Percentiles rank a stretch among this genome's conserved stretches.
These are phyloP conservation scores for Oxyruncus cristatus DNA, from an alignment of 2,113 vertebrate genomes.

Conservation along the genomic window DNA sequence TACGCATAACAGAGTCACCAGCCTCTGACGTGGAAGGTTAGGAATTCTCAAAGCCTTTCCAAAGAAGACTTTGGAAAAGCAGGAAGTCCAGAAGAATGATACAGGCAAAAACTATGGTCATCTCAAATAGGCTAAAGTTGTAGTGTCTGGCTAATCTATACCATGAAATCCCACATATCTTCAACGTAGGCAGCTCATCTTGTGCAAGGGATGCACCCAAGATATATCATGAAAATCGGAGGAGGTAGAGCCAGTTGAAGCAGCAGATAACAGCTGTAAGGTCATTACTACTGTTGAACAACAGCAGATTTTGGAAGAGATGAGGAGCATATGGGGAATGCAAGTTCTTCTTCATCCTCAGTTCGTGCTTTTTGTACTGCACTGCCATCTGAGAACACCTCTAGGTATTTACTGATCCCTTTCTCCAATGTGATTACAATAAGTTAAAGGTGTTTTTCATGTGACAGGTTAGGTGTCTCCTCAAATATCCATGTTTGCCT, in stretches of 20 bases:
- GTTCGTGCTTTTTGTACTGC: background rate
- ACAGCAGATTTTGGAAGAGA: background rate
- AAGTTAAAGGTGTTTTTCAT: background rate
- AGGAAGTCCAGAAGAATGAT: background rate
- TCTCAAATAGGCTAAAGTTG: background rate
- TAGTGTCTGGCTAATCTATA: background rate
- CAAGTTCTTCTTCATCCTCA: rapidly evolving
- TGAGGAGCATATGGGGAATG: background rate
- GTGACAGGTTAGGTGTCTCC: background rate
- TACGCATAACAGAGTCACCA: background rate
- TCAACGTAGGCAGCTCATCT: background rate
- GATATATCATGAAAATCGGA: background rate
- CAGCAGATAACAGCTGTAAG: background rate
- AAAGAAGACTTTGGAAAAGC: background rate
- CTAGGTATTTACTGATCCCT: background rate
- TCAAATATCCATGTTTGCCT: background rate
- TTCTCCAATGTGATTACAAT: background rate
- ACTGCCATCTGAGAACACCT: background rate
- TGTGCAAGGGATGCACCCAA: background rate
- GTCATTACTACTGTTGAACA: background rate
- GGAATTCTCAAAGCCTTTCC: background rate
- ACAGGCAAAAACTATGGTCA: background rate
- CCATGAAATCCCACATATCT: background rate
- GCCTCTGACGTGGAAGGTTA: background rate
- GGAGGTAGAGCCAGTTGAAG: background rate